Evolutionary conservation across 2,888 invertebrate genomes (phyloP).

Genomic region (Rhimphoctona megacephalus): DNA sequence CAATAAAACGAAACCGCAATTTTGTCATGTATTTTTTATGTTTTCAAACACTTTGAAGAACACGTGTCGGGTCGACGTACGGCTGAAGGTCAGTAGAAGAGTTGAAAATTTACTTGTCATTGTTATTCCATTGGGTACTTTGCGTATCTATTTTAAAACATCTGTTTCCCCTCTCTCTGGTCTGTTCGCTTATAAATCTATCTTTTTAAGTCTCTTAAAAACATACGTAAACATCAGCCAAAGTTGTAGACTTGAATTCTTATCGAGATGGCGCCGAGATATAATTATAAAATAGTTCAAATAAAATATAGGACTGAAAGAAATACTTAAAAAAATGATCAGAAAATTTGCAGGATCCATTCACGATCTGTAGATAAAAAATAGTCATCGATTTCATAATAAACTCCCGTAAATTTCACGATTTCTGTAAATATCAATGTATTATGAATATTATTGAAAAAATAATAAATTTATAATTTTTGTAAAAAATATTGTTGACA

Average conservation of each 20-base stretch:
- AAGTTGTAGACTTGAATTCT: not conserved
- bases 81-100: slow-evolving; percentile 19
- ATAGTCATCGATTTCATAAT: not conserved
- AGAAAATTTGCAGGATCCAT: not conserved
- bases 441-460: not conserved
- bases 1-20: not conserved
- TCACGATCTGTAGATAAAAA: not conserved
- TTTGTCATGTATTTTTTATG: not conserved
- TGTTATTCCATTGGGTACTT: not conserved
- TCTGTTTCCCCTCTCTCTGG: not conserved
- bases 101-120: slow-evolving; percentile 9
- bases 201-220: not conserved
- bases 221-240: not conserved
- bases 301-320: not conserved
- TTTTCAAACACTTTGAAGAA: not conserved
- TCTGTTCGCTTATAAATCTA: not conserved
- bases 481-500: not conserved
- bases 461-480: not conserved
- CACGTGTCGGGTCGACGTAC: slow-evolving; percentile 26
- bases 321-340: not conserved
- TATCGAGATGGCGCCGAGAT: not conserved
- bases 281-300: not conserved
- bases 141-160: not conserved
- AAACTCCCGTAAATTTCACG: not conserved
- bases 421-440: not conserved